A percentile compares a stretch with the other conserved stretches of the same genome.
Evolutionary conservation across 2,888 invertebrate genomes (phyloP).

Genomic region (Hyppa rectilinea): DNA sequence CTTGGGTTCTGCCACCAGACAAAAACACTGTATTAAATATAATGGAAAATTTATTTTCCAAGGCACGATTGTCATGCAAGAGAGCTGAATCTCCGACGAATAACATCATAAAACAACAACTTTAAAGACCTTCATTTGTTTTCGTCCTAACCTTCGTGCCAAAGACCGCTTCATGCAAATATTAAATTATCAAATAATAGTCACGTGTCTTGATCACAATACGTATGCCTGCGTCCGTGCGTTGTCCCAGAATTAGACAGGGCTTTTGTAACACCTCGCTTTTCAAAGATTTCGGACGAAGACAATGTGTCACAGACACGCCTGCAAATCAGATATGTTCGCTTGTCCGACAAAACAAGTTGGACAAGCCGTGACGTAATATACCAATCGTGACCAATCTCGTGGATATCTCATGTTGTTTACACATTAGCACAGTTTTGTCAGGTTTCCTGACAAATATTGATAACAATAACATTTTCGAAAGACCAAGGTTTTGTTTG

Average conservation of each 20-base stretch:
- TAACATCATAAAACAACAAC: background rate
- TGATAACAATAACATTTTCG: constrained; percentile 52
- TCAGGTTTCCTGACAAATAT: constrained; percentile 72
- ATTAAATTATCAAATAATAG: constrained; percentile 52
- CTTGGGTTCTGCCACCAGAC: background rate
- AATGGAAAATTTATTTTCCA: constrained; percentile 9
- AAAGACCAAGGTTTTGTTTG: constrained; percentile 51
- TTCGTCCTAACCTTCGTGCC: constrained; percentile 38
- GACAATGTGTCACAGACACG: constrained; percentile 83
- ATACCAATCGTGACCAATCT: constrained; percentile 73
- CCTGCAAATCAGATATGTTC: constrained; percentile 79
- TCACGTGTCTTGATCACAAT: constrained; percentile 37
- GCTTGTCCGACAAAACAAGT: constrained; percentile 76
- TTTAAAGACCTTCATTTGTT: constrained; percentile 27
- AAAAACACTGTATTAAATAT: background rate
- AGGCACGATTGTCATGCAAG: background rate
- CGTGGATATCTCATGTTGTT: constrained; percentile 69
- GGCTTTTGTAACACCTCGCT: constrained; percentile 66
- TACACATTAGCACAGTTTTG: constrained; percentile 66
- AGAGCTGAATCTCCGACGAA: background rate
- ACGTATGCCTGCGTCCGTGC: constrained; percentile 42
- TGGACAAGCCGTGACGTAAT: constrained; percentile 79
- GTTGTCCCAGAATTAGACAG: constrained; percentile 65
- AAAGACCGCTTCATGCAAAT: constrained; percentile 54
- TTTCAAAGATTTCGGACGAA: constrained; percentile 70